These are phyloP conservation scores for Phoxinus phoxinus DNA, from an alignment of 2,113 vertebrate genomes.

Conservation along the genomic window DNA sequence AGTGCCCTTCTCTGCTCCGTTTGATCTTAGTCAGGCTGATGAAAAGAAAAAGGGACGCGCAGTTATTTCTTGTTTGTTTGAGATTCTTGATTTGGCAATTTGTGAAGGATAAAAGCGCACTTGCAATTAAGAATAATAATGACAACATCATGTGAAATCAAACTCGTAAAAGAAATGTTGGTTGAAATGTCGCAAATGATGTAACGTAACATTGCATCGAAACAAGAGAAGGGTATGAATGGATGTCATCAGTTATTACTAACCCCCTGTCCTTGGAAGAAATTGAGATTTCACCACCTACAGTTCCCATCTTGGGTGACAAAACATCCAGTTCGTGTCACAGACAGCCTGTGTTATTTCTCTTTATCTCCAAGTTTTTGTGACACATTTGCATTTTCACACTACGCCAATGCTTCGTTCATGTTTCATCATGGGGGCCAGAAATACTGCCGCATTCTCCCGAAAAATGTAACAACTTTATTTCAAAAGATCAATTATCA, in stretches of 20 bases:
- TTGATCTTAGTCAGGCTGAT: background rate
- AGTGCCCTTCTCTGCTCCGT: constrained; percentile 1
- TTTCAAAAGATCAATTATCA: constrained; percentile 45
- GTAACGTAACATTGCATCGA: constrained; percentile 20
- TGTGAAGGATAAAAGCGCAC: background rate
- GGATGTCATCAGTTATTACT: constrained; percentile 35
- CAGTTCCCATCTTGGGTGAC: constrained; percentile 42
- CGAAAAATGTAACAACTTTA: constrained; percentile 24
- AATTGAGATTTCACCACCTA: constrained; percentile 53
- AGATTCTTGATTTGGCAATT: background rate
- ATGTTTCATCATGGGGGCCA: constrained; percentile 18
- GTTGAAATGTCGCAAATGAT: background rate
- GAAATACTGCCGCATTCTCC: background rate
- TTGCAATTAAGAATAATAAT: constrained; percentile 22
- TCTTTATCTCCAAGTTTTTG: constrained; percentile 30
- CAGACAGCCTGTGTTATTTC: constrained; percentile 23
- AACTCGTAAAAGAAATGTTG: constrained; percentile 4
- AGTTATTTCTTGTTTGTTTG: background rate
- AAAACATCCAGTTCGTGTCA: constrained; percentile 39
- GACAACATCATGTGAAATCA: background rate
- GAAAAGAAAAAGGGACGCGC: background rate
- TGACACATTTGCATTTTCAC: constrained; percentile 50
- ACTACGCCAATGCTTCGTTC: constrained; percentile 28
- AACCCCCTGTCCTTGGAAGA: constrained; percentile 45
- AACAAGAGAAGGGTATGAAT: constrained; percentile 22